Evolutionary conservation across 1,140 invertebrate genomes (phyloP).

Genomic region (Drosophila micromelanica): DNA sequence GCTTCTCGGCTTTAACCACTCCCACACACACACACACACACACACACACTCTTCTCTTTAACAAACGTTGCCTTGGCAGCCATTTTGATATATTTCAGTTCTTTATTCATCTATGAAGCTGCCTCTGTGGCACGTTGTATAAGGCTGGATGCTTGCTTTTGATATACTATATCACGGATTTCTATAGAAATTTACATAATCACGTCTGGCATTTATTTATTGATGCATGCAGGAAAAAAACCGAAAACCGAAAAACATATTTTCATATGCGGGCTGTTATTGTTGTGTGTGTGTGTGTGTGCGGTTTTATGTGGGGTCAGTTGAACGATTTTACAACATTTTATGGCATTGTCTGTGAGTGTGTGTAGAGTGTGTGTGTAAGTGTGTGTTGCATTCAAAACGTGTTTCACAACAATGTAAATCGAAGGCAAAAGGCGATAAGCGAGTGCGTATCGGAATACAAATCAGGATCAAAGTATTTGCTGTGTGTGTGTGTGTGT

Average conservation of each 20-base stretch:
- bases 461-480: constrained; percentile 25
- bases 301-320: constrained; percentile 56
- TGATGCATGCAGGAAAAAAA: constrained; percentile 64
- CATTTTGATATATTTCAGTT: constrained; percentile 8
- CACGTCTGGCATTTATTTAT: constrained; percentile 83
- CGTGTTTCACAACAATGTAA: constrained; percentile 46
- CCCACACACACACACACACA: constrained; percentile 4
- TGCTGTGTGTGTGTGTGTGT: background rate
- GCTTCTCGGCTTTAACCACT: constrained; percentile 51
- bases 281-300: constrained; percentile 32
- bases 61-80: constrained; percentile 42
- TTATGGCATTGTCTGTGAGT: constrained; percentile 57
- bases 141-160: constrained; percentile 21
- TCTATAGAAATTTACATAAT: constrained; percentile 80
- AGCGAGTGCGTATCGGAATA: constrained; percentile 4
- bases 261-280: constrained; percentile 43
- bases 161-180: constrained; percentile 53
- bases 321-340: constrained; percentile 80
- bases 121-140: constrained; percentile 14
- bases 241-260: constrained; percentile 46
- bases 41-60: background rate
- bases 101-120: background rate
- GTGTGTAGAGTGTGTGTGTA: constrained; percentile 1
- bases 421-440: constrained; percentile 29
- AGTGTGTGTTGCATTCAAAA: constrained; percentile 69